phyloP scores from a whole-genome alignment of 2,113 vertebrate species.

The Elephas maximus region DNA sequence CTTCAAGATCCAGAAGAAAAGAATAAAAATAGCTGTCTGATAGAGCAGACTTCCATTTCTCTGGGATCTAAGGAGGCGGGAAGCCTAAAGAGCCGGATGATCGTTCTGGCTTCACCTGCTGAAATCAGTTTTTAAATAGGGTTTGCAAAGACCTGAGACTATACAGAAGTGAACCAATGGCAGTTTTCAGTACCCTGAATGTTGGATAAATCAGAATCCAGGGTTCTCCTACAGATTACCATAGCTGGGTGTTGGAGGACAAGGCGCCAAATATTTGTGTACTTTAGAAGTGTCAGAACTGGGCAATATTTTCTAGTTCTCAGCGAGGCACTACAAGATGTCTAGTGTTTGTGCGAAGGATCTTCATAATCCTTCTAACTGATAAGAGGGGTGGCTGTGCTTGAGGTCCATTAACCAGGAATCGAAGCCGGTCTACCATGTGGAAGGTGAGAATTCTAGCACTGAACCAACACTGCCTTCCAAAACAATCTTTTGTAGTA shows the following conservation, averaged over 20 bases:
- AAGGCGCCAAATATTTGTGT: neutral
- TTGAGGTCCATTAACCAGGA: no score
- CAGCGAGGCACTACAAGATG: neutral
- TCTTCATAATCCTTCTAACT: neutral
- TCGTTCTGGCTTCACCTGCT: neutral
- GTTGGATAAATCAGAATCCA: neutral
- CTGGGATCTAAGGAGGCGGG: neutral
- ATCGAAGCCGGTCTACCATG: no score
- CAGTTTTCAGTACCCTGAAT: neutral
- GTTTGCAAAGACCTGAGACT: neutral
- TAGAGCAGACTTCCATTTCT: neutral
- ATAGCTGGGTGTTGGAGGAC: neutral
- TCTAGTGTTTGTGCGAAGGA: neutral
- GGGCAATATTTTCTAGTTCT: neutral
- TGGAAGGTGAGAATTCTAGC: no score
- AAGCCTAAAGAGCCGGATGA: neutral
- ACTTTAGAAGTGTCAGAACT: slow-evolving; percentile 13
- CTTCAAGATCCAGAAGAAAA: slow-evolving; percentile 41
- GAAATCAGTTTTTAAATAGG: neutral
- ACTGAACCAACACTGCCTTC: no score
- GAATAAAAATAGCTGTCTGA: neutral
- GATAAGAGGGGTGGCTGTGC: neutral
- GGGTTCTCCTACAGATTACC: neutral
- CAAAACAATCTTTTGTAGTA: no score
- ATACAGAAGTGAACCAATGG: neutral